Percentiles rank a stretch among this genome's conserved stretches.
Conservation (phyloP, 2,888 invertebrate species). For the Gymnocheta viridis region DNA sequence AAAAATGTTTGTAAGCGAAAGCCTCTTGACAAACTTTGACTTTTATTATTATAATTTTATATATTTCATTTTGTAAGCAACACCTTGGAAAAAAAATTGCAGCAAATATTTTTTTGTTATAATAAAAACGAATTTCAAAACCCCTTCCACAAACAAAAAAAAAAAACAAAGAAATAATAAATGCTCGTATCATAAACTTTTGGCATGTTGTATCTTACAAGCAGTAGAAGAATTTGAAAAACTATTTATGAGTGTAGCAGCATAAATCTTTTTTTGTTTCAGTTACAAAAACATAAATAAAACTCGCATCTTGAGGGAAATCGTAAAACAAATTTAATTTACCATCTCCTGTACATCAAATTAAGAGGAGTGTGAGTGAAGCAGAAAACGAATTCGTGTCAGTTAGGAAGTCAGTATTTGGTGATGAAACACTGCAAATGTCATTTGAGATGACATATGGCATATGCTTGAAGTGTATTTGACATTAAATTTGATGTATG, state of each 20-base stretch:
- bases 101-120: neutral
- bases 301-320: neutral
- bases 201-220: neutral
- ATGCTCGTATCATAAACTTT: neutral
- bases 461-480: constrained; percentile 69
- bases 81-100: too few species aligned
- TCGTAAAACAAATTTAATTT: constrained; percentile 37
- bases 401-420: constrained; percentile 30
- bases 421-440: constrained; percentile 62
- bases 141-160: neutral
- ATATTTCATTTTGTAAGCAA: constrained; percentile 31
- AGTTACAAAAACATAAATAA: neutral
- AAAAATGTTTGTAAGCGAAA: constrained; percentile 39
- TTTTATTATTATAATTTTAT: neutral
- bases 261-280: neutral
- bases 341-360: neutral
- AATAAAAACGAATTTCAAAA: neutral
- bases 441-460: constrained; percentile 61
- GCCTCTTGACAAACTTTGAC: constrained; percentile 28
- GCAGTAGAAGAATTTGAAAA: neutral
- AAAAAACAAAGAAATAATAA: neutral
- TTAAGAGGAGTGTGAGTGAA: neutral
- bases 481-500: constrained; percentile 64
- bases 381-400: constrained; percentile 11
- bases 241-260: neutral